Percentiles rank a stretch among this genome's conserved stretches.
Evolutionary conservation across 2,888 invertebrate genomes (phyloP).

Genomic region (Carcina quercana): DNA sequence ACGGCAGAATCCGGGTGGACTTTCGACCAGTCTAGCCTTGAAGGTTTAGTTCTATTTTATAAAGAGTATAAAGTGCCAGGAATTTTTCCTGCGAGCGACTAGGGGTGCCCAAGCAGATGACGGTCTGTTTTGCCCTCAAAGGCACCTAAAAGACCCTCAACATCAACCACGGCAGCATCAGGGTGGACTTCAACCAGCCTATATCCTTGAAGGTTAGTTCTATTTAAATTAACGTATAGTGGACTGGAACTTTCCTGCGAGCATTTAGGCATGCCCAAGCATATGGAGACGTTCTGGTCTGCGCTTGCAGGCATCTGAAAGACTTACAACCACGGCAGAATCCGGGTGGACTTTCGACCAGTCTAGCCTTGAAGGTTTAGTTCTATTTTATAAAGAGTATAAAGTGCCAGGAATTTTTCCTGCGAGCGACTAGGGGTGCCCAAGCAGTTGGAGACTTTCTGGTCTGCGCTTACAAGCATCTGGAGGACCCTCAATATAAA

Average conservation of each 20-base stretch:
- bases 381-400: too few species aligned
- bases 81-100: conserved; percentile 94
- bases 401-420: too few species aligned
- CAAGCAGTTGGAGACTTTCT: too few species aligned
- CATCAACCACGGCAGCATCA: conserved; percentile 91
- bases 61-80: too few species aligned
- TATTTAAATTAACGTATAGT: too few species aligned
- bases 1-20: conserved; percentile 92
- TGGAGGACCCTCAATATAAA: too few species aligned
- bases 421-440: conserved; percentile 92
- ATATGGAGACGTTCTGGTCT: conserved; percentile 90
- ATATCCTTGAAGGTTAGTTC: conserved; percentile 89
- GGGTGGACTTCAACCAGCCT: conserved; percentile 95
- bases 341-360: conserved; percentile 94
- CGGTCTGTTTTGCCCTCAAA: too few species aligned
- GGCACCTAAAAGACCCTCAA: too few species aligned
- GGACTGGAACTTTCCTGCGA: conserved; percentile 96
- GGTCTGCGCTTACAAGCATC: too few species aligned
- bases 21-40: conserved; percentile 96
- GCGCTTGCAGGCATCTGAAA: conserved; percentile 90
- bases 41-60: too few species aligned
- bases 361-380: conserved; percentile 94
- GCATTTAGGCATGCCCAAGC: conserved; percentile 90
- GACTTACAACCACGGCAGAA: conserved; percentile 89
- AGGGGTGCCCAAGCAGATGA: conserved; percentile 90